Base-by-base conservation (phyloP, 2,113 vertebrate species). In the Noctilio leporinus region DNA sequence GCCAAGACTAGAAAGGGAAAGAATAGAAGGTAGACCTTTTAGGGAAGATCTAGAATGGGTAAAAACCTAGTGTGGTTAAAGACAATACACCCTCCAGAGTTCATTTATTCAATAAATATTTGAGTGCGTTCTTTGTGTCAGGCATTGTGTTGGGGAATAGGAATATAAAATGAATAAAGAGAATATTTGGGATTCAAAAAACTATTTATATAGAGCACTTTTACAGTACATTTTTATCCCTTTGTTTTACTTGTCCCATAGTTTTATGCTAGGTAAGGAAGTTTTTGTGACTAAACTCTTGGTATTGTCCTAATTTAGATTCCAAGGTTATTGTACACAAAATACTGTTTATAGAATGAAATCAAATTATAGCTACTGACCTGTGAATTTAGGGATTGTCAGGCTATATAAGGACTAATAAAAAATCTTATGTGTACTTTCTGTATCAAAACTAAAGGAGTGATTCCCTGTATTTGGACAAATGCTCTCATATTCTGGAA, bases 261-360 rank as follows among this genome's bases (percentile, higher is more conserved):
- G 35, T 83, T 93, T 88, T 89, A 69, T 94, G 49, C 38, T 87
- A 64, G 6, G 3, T 90, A 78, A 95, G 47, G 53, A 93, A 82
- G 35, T 78, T 73, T 88, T 85, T 57, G 4, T 89, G 64, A 92
- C 49, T 87, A 69, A 90, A 89, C 62, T 88, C 16, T 91, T 77
- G 28, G 28, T 73, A 20, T 88, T 84, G 53, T 69, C 47, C 30
- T 76, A 67, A 38, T 33, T 75, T 82, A 77, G n/a, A 51, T 82
- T 89, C 45, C 47, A 53, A 47, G 26, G 33, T 69, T 80, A 47
- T 82, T 89, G 62, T n/a, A 57, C 28, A 49, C 43, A 67, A 83
- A 64, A 80, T 81, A 55, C 35, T 86, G 10, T 78, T 67, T 87
- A 30, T 84, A 88, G 72, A 5, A 75, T 90, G 78, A 80, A 78